Evolutionary conservation across 2,888 invertebrate species (phyloP), one percentile per base, ranked within the genome.

Genomic region (Tuta absoluta): DNA sequence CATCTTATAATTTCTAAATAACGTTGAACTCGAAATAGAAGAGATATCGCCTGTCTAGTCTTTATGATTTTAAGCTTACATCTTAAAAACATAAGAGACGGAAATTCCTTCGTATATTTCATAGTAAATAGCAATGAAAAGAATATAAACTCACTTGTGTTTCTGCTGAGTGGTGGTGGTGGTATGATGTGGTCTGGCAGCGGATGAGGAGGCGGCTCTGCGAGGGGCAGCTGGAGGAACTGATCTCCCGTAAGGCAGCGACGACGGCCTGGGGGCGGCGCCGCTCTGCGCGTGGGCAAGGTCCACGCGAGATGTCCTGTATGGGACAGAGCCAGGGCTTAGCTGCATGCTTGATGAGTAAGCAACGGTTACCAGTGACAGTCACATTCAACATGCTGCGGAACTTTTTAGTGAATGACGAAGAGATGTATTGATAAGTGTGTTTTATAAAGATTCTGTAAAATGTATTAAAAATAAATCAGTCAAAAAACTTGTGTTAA

Each of bases 151-250:
- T 68, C 66, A 89, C 90, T 85, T 89, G 77, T 87, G 85, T 67
- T 89, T 88, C 62, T 82, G 80, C 66, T 81, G 82, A 10, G 79
- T 76, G 60, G 28, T 28, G 5, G 28, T 28, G 5, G 89, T 79
- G 59, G 91, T 86, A 72, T 92, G 77, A 70, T 74, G 69, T 79
- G 92, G 81, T 82, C 86, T 90, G 83, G 84, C 93, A 73, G 80
- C 93, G 0, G 95, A 95, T 24, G 95, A 94, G 14, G 95, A 95
- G 4, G 94, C 94, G 14, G 95, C 95, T 68, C 95, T 89, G 70
- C 95, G 91, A 23, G 92, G 89, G 1, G 89, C 88, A 59, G 92
- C 81, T 19, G 92, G 86, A 0, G 91, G 86, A 17, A 86, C 75
- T 24, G 86, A 78, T 48, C 93, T 93, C 21, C 94, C 94, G 82